phyloP scores from a whole-genome alignment of 2,113 vertebrate species.

The Columba livia region DNA sequence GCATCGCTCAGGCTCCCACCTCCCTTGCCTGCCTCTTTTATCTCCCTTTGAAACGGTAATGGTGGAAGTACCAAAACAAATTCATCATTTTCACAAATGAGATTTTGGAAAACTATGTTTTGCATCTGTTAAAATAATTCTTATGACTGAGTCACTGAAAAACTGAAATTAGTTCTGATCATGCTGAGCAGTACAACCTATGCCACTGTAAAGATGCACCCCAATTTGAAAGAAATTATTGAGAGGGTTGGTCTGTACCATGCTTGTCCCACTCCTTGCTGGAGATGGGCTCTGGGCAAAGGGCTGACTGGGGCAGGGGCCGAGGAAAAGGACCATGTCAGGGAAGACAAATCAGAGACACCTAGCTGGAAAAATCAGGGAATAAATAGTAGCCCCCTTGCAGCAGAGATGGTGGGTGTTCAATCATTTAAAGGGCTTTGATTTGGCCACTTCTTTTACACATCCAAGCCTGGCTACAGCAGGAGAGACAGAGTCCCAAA shows the following conservation, averaged over 20 bases:
- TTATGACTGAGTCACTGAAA: background rate
- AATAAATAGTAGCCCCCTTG: background rate
- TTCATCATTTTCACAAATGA: background rate
- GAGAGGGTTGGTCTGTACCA: background rate
- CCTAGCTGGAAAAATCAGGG: background rate
- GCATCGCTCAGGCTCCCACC: background rate
- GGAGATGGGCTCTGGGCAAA: background rate
- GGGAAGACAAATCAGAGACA: background rate
- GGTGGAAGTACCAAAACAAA: background rate
- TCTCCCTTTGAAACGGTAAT: background rate
- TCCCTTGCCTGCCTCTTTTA: background rate
- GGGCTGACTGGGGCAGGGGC: background rate
- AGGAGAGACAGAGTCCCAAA: background rate
- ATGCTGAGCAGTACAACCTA: background rate
- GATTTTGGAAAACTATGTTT: background rate
- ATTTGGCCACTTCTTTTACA: background rate
- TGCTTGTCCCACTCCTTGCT: background rate
- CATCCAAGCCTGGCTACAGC: background rate
- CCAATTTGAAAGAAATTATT: background rate
- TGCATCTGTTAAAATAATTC: background rate
- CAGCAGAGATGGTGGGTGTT: background rate
- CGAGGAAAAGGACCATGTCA: background rate
- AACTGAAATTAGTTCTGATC: background rate
- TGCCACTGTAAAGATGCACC: background rate
- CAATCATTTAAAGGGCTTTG: background rate